A percentile compares a stretch with the other conserved stretches of the same genome.
Conservation (phyloP, 2,113 vertebrate species). For the Callipepla squamata region DNA sequence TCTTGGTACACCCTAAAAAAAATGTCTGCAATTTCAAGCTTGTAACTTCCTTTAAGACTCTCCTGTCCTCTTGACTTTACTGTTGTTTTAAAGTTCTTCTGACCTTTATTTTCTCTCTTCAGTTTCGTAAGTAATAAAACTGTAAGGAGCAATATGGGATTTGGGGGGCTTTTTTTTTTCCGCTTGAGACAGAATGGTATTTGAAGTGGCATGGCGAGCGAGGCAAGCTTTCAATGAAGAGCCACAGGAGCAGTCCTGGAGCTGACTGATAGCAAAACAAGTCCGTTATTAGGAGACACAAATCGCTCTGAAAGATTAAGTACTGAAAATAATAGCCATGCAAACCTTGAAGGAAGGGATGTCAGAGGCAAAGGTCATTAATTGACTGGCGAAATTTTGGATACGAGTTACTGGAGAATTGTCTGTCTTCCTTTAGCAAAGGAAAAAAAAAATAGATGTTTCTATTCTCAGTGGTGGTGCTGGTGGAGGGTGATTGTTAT, state of each 20-base stretch:
- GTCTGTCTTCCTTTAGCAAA: neutral
- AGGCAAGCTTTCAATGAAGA: slow-evolving; percentile 9
- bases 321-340: slow-evolving; percentile 55
- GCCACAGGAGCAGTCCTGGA: slow-evolving; percentile 14
- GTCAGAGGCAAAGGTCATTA: slow-evolving; percentile 46
- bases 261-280: slow-evolving; percentile 62
- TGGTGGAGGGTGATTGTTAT: neutral
- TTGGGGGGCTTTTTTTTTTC: neutral
- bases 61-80: neutral
- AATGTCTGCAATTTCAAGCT: neutral
- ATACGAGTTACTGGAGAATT: neutral
- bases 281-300: slow-evolving; percentile 41
- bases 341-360: slow-evolving; percentile 13
- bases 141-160: slow-evolving; percentile 37
- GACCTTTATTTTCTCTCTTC: slow-evolving; percentile 45
- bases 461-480: neutral
- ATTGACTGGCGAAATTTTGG: slow-evolving; percentile 37
- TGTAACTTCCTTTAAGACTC: neutral
- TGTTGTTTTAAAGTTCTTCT: slow-evolving; percentile 29
- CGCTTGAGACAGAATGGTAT: neutral
- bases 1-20: neutral
- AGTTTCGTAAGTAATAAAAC: slow-evolving; percentile 39
- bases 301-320: slow-evolving; percentile 60
- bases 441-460: neutral
- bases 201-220: slow-evolving; percentile 43